Base-by-base conservation (phyloP, 37 sponge, comb jelly and placozoan genomes). In the Beroe ovata region DNA sequence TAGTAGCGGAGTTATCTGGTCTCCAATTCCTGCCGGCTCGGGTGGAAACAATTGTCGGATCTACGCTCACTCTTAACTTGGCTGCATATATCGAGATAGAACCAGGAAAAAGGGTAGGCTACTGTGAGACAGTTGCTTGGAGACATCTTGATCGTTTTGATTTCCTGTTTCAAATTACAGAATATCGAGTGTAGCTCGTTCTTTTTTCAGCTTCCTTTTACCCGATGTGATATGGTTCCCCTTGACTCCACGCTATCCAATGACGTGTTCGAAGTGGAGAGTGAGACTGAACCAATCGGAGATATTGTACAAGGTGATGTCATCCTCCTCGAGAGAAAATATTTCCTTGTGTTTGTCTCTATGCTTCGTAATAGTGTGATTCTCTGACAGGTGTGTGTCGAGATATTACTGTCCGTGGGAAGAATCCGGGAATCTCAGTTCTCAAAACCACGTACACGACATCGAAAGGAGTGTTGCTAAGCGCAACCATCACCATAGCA, bases 61-160 rank as follows among this genome's bases (percentile, higher is more conserved):
- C 33, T 4, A 34, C 69, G 29, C 69, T 66, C 3, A 66, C 32
- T 29, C 69, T 66, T 37, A 66, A 66, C 69, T 37, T 66, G 69
- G 69, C 69, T 66, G 69, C 69, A 4, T 66, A 34, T 16, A 33
- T 66, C 16, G 69, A 66, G 30, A 34, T 66, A 37, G 69, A 66
- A 16, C 69, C 36, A 6, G 69, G 69, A 2, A 66, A 18, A 14
- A 66, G 34, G 69, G 69, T 66, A 16, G 11, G n/a, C n/a, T n/a
- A n/a, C n/a, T n/a, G n/a, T n/a, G n/a, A n/a, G n/a, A n/a, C n/a
- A n/a, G n/a, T n/a, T n/a, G n/a, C n/a, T n/a, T n/a, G 54, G 54
- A 47, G 54, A 47, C 54, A 47, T 47, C 11, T 6, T 47, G 54
- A 47, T 47, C n/a, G n/a, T n/a, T n/a, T n/a, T n/a, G n/a, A n/a